phyloP scores from a whole-genome alignment of 2,113 vertebrate genomes.

The Sylvilagus bachmani region DNA sequence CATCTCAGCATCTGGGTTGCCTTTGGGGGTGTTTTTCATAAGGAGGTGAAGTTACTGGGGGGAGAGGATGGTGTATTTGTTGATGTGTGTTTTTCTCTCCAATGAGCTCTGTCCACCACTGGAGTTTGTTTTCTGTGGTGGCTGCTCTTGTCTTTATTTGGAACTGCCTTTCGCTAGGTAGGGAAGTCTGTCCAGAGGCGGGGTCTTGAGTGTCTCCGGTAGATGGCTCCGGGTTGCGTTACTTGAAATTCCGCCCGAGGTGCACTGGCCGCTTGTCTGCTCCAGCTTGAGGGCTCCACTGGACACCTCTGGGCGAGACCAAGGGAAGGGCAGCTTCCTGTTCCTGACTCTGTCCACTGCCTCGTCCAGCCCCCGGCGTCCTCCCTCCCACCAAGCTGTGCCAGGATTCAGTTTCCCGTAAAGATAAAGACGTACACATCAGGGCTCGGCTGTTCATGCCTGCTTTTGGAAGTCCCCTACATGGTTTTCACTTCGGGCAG shows the following conservation, averaged over 20 bases:
- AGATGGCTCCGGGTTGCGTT: background rate
- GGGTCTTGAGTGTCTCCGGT: background rate
- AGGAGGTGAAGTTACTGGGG: background rate
- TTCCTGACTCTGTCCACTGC: background rate
- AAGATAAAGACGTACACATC: background rate
- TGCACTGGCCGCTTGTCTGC: background rate
- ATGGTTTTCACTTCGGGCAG: background rate
- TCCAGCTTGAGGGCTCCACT: background rate
- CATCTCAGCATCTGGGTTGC: background rate
- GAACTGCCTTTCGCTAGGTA: background rate
- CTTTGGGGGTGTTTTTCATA: background rate
- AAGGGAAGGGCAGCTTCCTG: background rate
- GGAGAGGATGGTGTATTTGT: background rate
- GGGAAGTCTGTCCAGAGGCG: conserved; percentile 20
- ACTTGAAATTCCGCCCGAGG: conserved; percentile 32
- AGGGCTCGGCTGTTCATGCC: background rate
- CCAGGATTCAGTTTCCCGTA: background rate
- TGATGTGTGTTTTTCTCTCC: background rate
- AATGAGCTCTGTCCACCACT: background rate
- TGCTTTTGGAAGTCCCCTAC: background rate
- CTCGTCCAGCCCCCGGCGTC: background rate
- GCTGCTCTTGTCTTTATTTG: background rate
- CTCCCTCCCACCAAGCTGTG: background rate
- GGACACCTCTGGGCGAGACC: background rate
- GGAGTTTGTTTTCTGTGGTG: background rate